Conservation (phyloP, 1,140 invertebrate genomes). For the Riptortus pedestris region DNA sequence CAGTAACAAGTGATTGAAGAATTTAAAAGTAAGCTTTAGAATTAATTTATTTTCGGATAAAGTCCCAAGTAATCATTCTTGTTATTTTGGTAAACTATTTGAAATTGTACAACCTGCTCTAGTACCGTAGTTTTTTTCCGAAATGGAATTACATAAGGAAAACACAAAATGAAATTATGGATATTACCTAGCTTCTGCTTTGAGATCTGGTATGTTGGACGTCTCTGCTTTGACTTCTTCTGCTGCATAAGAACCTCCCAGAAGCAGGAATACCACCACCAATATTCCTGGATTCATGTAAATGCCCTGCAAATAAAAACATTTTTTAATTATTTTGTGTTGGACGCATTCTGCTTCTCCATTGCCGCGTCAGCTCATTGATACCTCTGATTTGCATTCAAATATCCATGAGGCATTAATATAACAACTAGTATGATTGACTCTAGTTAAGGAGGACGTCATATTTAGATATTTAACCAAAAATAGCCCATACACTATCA, state of each 20-base stretch:
- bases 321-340: neutral
- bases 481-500: too few relatives aligned
- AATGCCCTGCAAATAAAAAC: neutral
- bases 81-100: neutral
- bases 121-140: neutral
- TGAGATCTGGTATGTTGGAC: neutral
- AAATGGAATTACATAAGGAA: neutral
- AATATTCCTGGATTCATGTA: neutral
- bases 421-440: neutral
- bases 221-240: neutral
- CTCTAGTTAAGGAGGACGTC: neutral
- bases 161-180: neutral
- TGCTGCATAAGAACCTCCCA: neutral
- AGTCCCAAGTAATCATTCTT: neutral
- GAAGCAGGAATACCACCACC: neutral
- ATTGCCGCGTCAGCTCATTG: too few relatives aligned
- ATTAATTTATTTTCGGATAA: neutral
- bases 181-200: neutral
- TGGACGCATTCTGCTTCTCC: too few relatives aligned
- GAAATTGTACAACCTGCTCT: neutral
- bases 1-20: neutral
- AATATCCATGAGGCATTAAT: too few relatives aligned
- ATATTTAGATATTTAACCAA: too few relatives aligned
- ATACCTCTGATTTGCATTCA: too few relatives aligned
- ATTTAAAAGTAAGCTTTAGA: neutral